phyloP scores from a whole-genome alignment of 1,140 invertebrate genomes.

The Microplitis mediator region DNA sequence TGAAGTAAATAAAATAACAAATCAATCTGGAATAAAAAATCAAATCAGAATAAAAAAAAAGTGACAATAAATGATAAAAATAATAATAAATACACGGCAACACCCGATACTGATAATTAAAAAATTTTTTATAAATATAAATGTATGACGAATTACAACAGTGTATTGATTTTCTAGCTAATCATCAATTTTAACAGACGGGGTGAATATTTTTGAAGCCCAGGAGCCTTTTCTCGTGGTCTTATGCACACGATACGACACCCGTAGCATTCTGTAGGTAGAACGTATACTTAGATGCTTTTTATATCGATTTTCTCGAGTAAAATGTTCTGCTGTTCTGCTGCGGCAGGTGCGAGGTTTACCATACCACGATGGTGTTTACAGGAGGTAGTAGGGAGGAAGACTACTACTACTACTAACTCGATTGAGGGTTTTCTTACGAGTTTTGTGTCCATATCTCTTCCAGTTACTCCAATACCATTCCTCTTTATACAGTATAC shows the following conservation, averaged over 20 bases:
- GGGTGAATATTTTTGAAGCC: constrained; percentile 4
- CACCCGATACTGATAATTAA: too few species aligned
- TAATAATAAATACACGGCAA: background rate
- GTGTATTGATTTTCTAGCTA: constrained; percentile 17
- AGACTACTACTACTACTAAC: too few species aligned
- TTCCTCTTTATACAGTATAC: too few species aligned
- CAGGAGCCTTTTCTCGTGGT: constrained; percentile 23
- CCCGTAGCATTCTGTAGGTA: background rate
- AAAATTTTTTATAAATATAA: too few species aligned
- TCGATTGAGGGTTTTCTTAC: too few species aligned
- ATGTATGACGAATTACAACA: too few species aligned
- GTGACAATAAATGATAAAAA: background rate
- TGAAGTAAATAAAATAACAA: too few species aligned
- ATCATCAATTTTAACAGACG: constrained; percentile 12
- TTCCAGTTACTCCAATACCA: too few species aligned
- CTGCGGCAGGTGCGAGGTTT: constrained; percentile 28
- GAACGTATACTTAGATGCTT: constrained; percentile 18
- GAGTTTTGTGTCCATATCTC: too few species aligned
- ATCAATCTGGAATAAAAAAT: too few species aligned
- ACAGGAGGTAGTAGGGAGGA: background rate
- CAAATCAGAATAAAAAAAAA: too few species aligned
- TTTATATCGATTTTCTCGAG: constrained; percentile 31
- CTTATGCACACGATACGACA: constrained; percentile 17
- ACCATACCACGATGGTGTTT: constrained; percentile 10
- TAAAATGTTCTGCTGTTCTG: constrained; percentile 21